Evolutionary conservation across 1,140 invertebrate species (phyloP).

Genomic region (Tetraneura akinire): DNA sequence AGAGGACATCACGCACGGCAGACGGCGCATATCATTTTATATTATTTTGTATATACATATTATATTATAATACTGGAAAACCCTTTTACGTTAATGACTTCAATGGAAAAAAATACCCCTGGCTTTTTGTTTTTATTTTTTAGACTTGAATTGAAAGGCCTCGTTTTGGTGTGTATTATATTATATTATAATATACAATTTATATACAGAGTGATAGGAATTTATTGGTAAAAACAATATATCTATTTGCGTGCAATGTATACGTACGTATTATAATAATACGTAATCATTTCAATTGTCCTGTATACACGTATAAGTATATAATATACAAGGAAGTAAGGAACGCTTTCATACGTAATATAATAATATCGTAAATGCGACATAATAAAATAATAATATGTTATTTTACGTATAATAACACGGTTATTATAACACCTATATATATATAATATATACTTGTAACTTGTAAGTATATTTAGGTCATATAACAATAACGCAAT

Average conservation of each 20-base stretch:
- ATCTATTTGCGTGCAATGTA: too few species aligned
- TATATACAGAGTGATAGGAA: too few species aligned
- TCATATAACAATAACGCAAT: too few species aligned
- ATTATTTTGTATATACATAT: neutral
- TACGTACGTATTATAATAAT: too few species aligned
- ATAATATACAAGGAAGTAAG: too few species aligned
- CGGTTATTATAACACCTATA: neutral
- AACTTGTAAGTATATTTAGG: too few species aligned
- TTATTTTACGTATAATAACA: neutral
- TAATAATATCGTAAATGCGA: too few species aligned
- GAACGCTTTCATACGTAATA: too few species aligned
- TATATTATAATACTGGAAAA: slow-evolving; percentile 40
- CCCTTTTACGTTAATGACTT: slow-evolving; percentile 50
- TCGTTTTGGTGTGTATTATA: neutral
- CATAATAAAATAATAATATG: neutral
- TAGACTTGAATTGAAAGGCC: neutral
- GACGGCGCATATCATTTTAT: slow-evolving; percentile 16
- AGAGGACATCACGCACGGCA: slow-evolving; percentile 20
- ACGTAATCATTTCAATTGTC: too few species aligned
- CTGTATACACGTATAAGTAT: too few species aligned
- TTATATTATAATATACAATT: too few species aligned
- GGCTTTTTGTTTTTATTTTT: neutral
- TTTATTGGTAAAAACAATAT: too few species aligned
- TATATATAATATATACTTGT: neutral
- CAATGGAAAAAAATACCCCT: slow-evolving; percentile 18